Evolutionary conservation across 2,113 vertebrate species (phyloP), one percentile per base, ranked within the genome.

Genomic region (Seriola quinqueradiata): DNA sequence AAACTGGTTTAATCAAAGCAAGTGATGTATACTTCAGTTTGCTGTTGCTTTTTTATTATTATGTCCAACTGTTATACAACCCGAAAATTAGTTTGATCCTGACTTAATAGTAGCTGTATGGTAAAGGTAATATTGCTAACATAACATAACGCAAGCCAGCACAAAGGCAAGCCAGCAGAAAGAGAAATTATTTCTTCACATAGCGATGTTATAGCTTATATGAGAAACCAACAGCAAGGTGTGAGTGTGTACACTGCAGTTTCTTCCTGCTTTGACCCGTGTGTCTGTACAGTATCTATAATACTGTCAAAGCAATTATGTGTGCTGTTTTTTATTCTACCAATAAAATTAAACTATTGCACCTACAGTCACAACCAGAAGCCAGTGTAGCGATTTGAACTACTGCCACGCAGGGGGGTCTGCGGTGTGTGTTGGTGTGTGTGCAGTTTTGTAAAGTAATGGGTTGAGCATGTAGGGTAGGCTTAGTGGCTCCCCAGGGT

Each of bases 371-470:
- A 79, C 76, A 70, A 85, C 74, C 68, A 72, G 48, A 79, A 76
- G 72, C 72, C 40, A 89, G 66, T 87, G 77, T 84, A 70, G 75
- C 46, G 13, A 83, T 83, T 91, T 90, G 89, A 91, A 87, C 83
- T 75, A 67, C 70, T 84, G 85, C 84, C 84, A 88, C 57, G 11
- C 76, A 83, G 87, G 86, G 89, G 82, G 88, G 85, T 88, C 83
- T 89, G 66, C 25, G 36, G 77, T 83, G 88, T 90, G 84, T 86
- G 90, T 77, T 76, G 61, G 70, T 77, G 80, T 83, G 54, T 86
- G 89, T 85, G 85, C 84, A 90, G 90, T 87, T 92, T 93, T 94
- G 91, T 93, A 93, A 90, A 88, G 88, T 93, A 91, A 93, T 91
- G 85, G 90, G 82, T 90, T 91, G 90, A 91, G 81, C 88, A 91